Evolutionary conservation across 1,140 invertebrate species (phyloP).

Genomic region (Sarcophaga bullata): DNA sequence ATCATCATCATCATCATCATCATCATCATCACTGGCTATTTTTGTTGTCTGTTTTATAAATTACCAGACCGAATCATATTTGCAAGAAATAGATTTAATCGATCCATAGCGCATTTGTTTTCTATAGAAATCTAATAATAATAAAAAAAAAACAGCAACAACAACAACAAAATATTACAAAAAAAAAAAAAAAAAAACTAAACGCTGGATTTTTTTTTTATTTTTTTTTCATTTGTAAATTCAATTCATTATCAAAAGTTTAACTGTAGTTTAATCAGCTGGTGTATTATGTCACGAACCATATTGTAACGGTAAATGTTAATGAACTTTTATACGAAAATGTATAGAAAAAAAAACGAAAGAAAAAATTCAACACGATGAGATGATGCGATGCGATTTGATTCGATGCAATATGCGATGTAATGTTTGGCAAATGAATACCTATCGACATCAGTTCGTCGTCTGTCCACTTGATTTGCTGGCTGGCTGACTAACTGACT

Average conservation of each 20-base stretch:
- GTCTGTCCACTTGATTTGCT: too few relatives aligned
- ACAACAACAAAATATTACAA: too few relatives aligned
- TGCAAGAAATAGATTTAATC: neutral
- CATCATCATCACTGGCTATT: too few relatives aligned
- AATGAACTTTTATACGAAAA: slow-evolving; percentile 1
- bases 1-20: too few relatives aligned
- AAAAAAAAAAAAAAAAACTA: too few relatives aligned
- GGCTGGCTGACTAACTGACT: too few relatives aligned
- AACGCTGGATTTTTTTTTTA: too few relatives aligned
- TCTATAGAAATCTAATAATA: neutral
- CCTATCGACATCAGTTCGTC: too few relatives aligned
- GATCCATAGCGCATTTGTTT: neutral
- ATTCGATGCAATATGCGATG: neutral
- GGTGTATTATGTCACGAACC: neutral
- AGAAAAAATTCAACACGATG: neutral
- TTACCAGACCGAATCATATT: slow-evolving; percentile 1
- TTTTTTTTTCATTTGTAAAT: neutral
- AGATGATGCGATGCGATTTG: neutral
- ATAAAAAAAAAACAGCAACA: neutral
- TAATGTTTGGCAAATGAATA: too few relatives aligned
- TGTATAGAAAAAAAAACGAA: too few relatives aligned
- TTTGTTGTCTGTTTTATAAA: neutral
- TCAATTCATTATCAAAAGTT: slow-evolving; percentile 8
- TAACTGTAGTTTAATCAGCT: slow-evolving; percentile 10
- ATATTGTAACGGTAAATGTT: slow-evolving; percentile 14